These are phyloP conservation scores for Gambusia holbrooki DNA, from an alignment of 2,113 vertebrate species.

Conservation along the genomic window DNA sequence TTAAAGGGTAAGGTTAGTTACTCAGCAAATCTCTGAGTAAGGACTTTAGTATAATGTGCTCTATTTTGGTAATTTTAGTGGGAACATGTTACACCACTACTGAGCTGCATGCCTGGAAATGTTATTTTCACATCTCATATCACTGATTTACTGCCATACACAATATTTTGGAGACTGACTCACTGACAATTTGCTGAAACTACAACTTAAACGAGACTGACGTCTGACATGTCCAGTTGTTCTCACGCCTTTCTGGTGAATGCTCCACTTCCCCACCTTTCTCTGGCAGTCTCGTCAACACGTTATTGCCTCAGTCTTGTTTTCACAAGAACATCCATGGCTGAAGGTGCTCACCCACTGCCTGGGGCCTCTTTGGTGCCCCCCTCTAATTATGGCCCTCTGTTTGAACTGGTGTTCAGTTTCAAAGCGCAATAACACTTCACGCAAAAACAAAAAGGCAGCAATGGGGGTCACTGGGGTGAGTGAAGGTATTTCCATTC, in stretches of 20 bases:
- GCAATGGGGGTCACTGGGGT: constrained; percentile 27
- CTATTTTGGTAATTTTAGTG: too few species aligned
- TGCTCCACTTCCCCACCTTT: constrained; percentile 62
- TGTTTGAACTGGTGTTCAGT: constrained; percentile 75
- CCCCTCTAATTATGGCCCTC: constrained; percentile 49
- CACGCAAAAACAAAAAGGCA: constrained; percentile 67
- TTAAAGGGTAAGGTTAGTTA: too few species aligned
- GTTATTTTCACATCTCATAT: neutral
- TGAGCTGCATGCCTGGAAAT: constrained; percentile 17
- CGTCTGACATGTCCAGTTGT: constrained; percentile 36
- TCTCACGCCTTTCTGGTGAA: constrained; percentile 64
- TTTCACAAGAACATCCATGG: constrained; percentile 59
- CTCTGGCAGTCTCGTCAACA: constrained; percentile 53
- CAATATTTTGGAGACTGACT: constrained; percentile 5
- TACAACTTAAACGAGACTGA: constrained; percentile 17
- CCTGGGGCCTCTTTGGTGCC: constrained; percentile 30
- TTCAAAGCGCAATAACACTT: constrained; percentile 73
- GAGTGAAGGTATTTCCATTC: neutral
- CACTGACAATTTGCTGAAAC: constrained; percentile 1
- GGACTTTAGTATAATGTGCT: too few species aligned
- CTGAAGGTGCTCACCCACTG: constrained; percentile 37
- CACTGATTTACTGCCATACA: constrained; percentile 3
- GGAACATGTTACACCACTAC: neutral
- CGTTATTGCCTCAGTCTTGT: constrained; percentile 59
- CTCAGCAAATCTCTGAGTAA: too few species aligned